These are phyloP conservation scores for Mesorhabditis belari DNA, from an alignment of 2,888 invertebrate genomes.

Conservation along the genomic window DNA sequence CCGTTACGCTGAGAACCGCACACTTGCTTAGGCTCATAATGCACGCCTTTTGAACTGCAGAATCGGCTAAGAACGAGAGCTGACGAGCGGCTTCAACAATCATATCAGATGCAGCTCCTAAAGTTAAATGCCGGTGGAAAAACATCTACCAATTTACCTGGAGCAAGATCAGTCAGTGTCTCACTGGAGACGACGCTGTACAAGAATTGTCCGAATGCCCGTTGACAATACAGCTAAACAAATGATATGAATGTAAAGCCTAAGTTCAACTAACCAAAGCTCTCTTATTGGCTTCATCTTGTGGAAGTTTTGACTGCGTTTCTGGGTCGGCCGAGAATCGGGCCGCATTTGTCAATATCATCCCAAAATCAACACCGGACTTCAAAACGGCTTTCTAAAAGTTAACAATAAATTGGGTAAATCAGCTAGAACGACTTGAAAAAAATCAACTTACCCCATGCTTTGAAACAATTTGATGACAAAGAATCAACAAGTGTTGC, in stretches of 20 bases:
- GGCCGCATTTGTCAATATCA: conserved; percentile 21
- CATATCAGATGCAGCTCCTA: conserved; percentile 9
- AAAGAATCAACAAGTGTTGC: conserved; percentile 60
- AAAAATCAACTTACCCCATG: conserved; percentile 57
- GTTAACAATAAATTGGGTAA: not conserved
- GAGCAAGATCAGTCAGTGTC: conserved; percentile 10
- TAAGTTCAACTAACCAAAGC: not conserved
- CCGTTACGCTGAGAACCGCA: not conserved
- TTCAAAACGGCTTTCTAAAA: conserved; percentile 19
- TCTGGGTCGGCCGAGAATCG: conserved; percentile 3
- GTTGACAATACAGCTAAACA: conserved; percentile 17
- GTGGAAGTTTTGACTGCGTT: not conserved
- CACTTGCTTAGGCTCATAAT: conserved; percentile 16
- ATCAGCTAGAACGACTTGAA: too few species aligned
- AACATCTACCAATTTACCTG: not conserved
- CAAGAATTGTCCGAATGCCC: conserved; percentile 28
- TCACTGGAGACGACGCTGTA: conserved; percentile 18
- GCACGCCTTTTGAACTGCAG: conserved; percentile 27
- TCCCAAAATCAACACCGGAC: conserved; percentile 23
- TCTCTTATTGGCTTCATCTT: not conserved
- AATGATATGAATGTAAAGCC: not conserved
- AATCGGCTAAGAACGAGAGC: conserved; percentile 22
- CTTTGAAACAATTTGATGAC: conserved; percentile 62
- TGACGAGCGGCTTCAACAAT: conserved; percentile 21
- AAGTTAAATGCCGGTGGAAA: too few species aligned